Conservation (phyloP, 1,140 invertebrate species). For the Sycophaga agraensis region DNA sequence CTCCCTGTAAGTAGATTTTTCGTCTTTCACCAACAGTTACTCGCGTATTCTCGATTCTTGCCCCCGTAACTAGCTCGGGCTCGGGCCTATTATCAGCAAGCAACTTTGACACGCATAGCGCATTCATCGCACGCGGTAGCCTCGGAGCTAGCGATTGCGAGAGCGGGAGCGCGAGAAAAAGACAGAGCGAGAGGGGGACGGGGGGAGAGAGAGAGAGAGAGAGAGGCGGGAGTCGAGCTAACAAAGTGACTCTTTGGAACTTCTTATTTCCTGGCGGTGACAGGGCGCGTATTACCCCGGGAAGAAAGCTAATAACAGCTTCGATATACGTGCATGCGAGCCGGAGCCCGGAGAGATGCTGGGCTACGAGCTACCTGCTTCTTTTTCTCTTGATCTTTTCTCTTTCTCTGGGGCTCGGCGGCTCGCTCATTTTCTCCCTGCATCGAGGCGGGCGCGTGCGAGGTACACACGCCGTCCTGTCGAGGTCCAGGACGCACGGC, state of each 20-base stretch:
- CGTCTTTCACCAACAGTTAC: constrained; percentile 2
- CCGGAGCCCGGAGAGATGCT: constrained; percentile 23
- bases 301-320: constrained; percentile 55
- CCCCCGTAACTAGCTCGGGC: not conserved
- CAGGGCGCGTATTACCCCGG: constrained; percentile 52
- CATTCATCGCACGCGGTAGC: not conserved
- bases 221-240: constrained; percentile 10
- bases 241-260: constrained; percentile 44
- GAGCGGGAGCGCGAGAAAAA: no score
- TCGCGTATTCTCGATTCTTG: constrained; percentile 6
- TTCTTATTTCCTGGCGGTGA: constrained; percentile 51
- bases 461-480: no score
- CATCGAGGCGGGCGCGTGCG: no score
- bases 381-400: not conserved
- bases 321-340: constrained; percentile 13
- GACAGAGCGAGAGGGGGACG: no score
- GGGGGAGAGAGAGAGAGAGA: not conserved
- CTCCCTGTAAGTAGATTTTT: not conserved
- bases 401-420: not conserved
- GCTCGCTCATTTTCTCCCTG: not conserved
- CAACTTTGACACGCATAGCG: constrained; percentile 9
- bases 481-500: no score
- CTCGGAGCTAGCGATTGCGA: not conserved
- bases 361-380: constrained; percentile 17
- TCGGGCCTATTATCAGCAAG: not conserved